Evolutionary conservation across 1,140 invertebrate species (phyloP), one percentile per base, ranked within the genome.

Genomic region (Phymastichus coffea): DNA sequence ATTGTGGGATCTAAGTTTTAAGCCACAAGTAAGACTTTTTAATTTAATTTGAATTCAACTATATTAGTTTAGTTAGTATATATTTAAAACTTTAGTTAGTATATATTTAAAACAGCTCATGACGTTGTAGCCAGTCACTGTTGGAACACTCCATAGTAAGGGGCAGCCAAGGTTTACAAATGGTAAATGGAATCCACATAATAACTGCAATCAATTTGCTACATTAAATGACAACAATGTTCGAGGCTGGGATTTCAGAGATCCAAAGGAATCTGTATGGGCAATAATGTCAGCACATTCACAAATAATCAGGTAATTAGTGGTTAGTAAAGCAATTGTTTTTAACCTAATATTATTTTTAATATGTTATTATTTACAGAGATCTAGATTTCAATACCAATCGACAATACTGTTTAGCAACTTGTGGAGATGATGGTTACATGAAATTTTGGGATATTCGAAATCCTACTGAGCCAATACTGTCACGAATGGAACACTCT

Each of bases 351-450:
- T 40, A 17, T 2, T 23, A 43, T 53, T 56, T 51, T 40, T 6
- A n/a, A n/a, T n/a, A n/a, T n/a, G 3, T 33, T 40, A 12, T 28
- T 38, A 14, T 37, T 69, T 67, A 59, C 55, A 83, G 95, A 62
- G 94, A 97, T 76, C 71, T 99, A 15, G 96, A 99, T 79, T 98
- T 97, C 71, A 99, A 99, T 82, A 91, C 94, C 15, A 98, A 98
- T 80, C 90, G 93, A 71, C 95, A 97, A 68, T 97, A 97, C 73
- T 91, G 93, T 71, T 67, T 99, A 57, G 93, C 91, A 1, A 96
- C 90, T 14, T 96, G 94, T 68, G 96, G 96, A 2, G 96, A 99
- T 76, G 96, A 99, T 79, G 95, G 94, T 4, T 88, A 87, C 38
- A 85, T 93, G 28, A 95, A 95, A 74, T 95, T 99, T 67, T 99